phyloP scores from a whole-genome alignment of 2,113 vertebrate species.

The Podiceps cristatus region DNA sequence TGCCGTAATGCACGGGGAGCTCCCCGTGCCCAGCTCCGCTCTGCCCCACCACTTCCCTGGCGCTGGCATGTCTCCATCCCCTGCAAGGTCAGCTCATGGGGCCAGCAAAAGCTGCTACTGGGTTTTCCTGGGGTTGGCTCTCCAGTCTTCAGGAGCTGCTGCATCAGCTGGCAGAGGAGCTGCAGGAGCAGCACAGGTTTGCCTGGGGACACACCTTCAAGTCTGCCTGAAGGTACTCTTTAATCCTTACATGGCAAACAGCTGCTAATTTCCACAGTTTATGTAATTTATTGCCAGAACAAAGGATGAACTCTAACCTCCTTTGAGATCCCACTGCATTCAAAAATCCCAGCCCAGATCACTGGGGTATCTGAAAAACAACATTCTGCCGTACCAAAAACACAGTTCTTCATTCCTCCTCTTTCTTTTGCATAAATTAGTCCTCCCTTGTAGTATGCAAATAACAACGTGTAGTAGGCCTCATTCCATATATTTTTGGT shows the following conservation, averaged over 20 bases:
- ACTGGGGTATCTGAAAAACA: not conserved
- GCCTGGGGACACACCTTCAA: not conserved
- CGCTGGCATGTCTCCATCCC: not conserved
- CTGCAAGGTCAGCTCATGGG: not conserved
- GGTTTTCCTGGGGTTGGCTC: not conserved
- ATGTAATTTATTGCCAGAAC: not conserved
- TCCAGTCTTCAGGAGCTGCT: not conserved
- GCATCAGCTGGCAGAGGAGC: not conserved
- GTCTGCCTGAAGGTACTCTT: not conserved
- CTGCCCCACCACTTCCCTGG: not conserved
- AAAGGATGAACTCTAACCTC: not conserved
- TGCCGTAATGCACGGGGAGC: fast-evolving
- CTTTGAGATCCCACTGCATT: not conserved
- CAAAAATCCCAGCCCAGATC: not conserved
- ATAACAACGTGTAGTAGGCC: not conserved
- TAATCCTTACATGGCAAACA: not conserved
- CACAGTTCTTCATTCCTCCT: not conserved
- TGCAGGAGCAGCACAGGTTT: not conserved
- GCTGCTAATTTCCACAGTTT: not conserved
- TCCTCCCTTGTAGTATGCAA: constrained; percentile 36
- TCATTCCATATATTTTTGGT: not conserved
- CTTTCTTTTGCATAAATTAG: constrained; percentile 17
- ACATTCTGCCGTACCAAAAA: not conserved
- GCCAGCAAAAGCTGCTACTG: not conserved
- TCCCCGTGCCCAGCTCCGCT: fast-evolving